Base-by-base conservation (phyloP, 2,113 vertebrate species). In the Willisornis vidua region DNA sequence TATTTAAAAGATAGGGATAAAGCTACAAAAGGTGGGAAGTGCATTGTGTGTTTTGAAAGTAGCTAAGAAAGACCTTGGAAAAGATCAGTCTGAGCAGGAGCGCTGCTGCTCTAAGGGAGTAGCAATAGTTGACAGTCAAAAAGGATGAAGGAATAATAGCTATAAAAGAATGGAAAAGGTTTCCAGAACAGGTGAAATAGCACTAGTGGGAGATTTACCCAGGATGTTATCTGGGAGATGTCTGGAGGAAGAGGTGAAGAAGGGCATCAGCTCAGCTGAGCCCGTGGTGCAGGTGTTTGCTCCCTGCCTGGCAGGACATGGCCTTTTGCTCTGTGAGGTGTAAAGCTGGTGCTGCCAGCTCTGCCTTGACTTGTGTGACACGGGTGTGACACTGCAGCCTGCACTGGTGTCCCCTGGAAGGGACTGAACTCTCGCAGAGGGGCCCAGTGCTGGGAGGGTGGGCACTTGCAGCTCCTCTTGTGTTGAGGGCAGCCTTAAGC, bases 211-310 rank as follows among this genome's bases (percentile, higher is more conserved):
- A 91, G 76, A 57, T 89, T 89, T 45, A 35, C 48, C 55, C 16
- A 63, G 39, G 22, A 9, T 55, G 19, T 49, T 62, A 23, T 15
- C 37, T 10, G 12, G 37, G 54, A 74, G 55, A 19, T 54, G 73
- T 25, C 29, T 92, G 89, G 65, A 87, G 76, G 66, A 65, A 62
- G 39, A 74, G 85, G 51, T 63, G 90, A 70, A 39, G 91, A 57
- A 86, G 58, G 82, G 49, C 70, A 48, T 17, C 1, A 7, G 83
- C 77, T 93, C 16, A 63, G 78, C 26, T 35, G 22, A 61, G 57
- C 39, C 35, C 0, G 0, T 1, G 2, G n/a, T 1, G 4, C 24
- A 9, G 58, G 24, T 26, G 49, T 46, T 28, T 66, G 55, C 33
- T 2, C 0, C 0, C 51, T 29, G 28, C 55, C 9, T 20, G 9